phyloP scores from a whole-genome alignment of 2,888 invertebrate genomes.

The Melieria picta region DNA sequence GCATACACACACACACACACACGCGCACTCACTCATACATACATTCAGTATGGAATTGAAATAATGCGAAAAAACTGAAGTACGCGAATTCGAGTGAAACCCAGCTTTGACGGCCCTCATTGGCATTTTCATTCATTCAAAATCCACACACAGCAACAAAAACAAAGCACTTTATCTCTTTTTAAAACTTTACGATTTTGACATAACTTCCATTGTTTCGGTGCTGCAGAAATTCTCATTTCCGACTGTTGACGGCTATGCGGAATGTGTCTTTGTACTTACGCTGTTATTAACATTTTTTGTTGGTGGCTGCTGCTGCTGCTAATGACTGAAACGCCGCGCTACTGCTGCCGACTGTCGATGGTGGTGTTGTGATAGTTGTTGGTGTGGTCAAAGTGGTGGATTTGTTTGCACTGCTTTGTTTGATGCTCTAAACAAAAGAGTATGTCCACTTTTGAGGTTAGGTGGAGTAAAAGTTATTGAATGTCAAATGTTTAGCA shows the following conservation, averaged over 20 bases:
- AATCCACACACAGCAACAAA: too few species aligned
- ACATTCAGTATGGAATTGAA: too few species aligned
- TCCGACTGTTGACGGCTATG: too few species aligned
- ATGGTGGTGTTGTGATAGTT: background rate
- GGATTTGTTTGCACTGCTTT: constrained; percentile 15
- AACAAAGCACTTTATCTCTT: too few species aligned
- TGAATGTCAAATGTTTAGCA: too few species aligned
- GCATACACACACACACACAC: too few species aligned
- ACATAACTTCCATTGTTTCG: background rate
- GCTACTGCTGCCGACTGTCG: background rate
- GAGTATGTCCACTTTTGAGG: constrained; percentile 1
- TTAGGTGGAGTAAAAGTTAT: background rate
- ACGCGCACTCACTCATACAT: too few species aligned
- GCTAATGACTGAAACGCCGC: constrained; percentile 2
- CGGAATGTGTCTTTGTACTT: constrained; percentile 8
- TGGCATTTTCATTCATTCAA: too few species aligned
- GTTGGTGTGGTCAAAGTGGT: background rate
- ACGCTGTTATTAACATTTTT: constrained; percentile 27
- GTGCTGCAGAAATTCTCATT: too few species aligned
- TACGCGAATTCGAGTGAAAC: too few species aligned
- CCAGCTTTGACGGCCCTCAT: too few species aligned
- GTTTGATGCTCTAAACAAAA: constrained; percentile 26
- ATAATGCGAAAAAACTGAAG: too few species aligned
- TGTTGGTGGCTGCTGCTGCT: background rate
- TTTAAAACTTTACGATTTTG: background rate